Percentiles rank a stretch among this genome's conserved stretches.
These are phyloP conservation scores for Falco novaeseelandiae DNA, from an alignment of 2,797 vertebrate species.

Conservation along the genomic window DNA sequence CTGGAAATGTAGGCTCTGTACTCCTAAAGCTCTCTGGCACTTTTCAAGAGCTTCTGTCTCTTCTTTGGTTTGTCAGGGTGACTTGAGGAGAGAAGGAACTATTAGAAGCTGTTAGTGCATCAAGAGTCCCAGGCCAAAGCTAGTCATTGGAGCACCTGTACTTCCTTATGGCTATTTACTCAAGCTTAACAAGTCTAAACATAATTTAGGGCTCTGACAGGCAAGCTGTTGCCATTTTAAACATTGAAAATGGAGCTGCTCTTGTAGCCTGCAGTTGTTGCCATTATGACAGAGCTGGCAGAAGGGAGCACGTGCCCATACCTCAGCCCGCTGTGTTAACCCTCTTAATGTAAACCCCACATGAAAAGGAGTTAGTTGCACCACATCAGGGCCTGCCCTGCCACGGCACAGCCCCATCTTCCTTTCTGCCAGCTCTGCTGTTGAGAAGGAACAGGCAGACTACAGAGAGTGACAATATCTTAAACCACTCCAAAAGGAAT, in stretches of 20 bases:
- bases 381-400: not conserved
- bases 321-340: not conserved
- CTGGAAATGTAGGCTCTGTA: not conserved
- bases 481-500: not conserved
- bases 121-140: not conserved
- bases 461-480: not conserved
- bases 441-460: not conserved
- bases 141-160: not conserved
- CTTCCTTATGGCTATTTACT: not conserved
- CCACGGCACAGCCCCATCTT: not conserved
- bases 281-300: not conserved
- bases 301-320: not conserved
- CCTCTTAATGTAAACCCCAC: not conserved
- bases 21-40: not conserved
- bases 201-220: not conserved
- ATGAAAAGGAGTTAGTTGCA: not conserved
- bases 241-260: not conserved
- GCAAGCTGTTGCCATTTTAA: not conserved
- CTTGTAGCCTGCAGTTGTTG: not conserved
- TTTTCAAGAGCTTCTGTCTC: not conserved
- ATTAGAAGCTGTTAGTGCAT: not conserved
- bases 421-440: not conserved
- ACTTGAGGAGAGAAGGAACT: not conserved
- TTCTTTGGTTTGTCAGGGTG: not conserved
- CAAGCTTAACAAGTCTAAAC: not conserved